Evolutionary conservation across 2,113 vertebrate genomes (phyloP), one percentile per base, ranked within the genome.

Genomic region (Apteryx mantelli): DNA sequence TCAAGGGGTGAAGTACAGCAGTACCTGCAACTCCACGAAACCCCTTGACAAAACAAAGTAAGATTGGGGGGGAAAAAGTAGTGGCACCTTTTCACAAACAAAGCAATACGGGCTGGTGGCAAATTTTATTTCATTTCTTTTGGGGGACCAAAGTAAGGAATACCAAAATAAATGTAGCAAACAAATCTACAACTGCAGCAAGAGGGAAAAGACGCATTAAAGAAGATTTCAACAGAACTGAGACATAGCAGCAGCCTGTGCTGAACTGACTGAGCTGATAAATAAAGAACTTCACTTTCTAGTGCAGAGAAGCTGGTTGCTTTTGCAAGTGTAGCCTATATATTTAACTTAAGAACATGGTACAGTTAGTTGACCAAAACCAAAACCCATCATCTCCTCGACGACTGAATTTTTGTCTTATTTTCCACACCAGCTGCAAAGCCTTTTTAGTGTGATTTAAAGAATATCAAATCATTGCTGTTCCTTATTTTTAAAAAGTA

Each of bases 281-380:
- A 90, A 88, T 63, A 58, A 89, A 40, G n/a, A 86, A 61, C 32
- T 91, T 87, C 50, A 64, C 78, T 85, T 93, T 95, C 94, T 66
- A 80, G 40, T 30, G 38, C 69, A 82, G 22, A 40, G 74, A 84
- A 93, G 38, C 48, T 69, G 18, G 38, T 56, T 94, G 60, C 18
- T 95, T 91, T 61, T 82, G 52, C 53, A 82, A 94, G 44, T 58
- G 38, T 5, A 80, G 66, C 26, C 44, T 20, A 36, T 36, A 55
- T 11, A 46, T 91, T 70, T 58, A 79, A 53, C 36, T 95, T 55
- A 15, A 84, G 65, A 75, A 77, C 8, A 32, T 18, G 13, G 24
- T 28, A 28, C 66, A 69, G 36, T 46, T 70, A 73, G 25, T 34
- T 6, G 8, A 44, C 16, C 81, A 91, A 93, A 94, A 19, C 18